Percentiles rank a stretch among this genome's conserved stretches.
phyloP scores from a whole-genome alignment of 2,888 invertebrate genomes.

The Osedax fenrisi region DNA sequence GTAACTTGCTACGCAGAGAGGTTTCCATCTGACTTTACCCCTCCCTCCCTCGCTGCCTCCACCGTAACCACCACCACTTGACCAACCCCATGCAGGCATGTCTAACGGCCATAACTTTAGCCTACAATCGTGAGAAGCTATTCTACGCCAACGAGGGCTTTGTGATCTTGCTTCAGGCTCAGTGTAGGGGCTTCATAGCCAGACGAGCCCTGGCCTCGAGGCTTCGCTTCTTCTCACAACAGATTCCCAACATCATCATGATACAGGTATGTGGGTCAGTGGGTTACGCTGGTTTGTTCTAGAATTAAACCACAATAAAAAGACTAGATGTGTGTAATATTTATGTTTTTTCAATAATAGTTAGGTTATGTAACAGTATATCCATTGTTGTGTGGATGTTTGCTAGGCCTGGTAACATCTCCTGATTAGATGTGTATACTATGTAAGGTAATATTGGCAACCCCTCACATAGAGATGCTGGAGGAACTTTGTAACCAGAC shows the following conservation, averaged over 20 bases:
- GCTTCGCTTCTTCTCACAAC: constrained; percentile 39
- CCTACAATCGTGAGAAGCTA: constrained; percentile 44
- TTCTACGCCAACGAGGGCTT: constrained; percentile 46
- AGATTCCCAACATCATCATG: constrained; percentile 43
- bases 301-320: too few relatives aligned
- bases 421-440: too few relatives aligned
- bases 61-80: neutral
- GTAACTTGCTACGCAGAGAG: too few relatives aligned
- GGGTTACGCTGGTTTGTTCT: neutral
- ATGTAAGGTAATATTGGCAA: too few relatives aligned
- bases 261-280: constrained; percentile 47
- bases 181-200: constrained; percentile 56
- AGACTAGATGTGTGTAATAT: too few relatives aligned
- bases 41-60: neutral
- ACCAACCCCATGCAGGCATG: constrained; percentile 38
- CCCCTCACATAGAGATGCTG: neutral
- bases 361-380: too few relatives aligned
- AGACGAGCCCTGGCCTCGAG: constrained; percentile 42
- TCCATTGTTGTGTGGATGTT: too few relatives aligned
- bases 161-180: constrained; percentile 57
- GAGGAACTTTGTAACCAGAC: neutral
- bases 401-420: too few relatives aligned
- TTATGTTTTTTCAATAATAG: too few relatives aligned
- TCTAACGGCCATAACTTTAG: constrained; percentile 44
- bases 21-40: neutral